phyloP scores from a whole-genome alignment of 2,888 invertebrate genomes.

The Mystacides longicornis region DNA sequence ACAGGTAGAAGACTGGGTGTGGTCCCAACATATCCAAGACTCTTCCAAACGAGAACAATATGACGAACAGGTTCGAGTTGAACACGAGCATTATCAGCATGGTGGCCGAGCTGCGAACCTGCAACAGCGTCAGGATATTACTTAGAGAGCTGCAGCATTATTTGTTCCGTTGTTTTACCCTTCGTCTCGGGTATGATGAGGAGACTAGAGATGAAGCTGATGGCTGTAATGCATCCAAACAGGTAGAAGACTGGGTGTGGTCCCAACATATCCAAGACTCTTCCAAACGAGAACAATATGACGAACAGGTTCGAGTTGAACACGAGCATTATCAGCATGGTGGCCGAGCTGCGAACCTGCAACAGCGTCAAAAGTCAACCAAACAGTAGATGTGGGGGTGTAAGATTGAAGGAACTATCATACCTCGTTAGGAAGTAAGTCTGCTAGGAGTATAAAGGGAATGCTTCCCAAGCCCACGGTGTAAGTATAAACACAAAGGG shows the following conservation, averaged over 20 bases:
- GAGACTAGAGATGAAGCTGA: background rate
- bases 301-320: constrained; percentile 11
- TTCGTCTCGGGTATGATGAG: constrained; percentile 15
- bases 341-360: constrained; percentile 18
- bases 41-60: constrained; percentile 13
- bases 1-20: constrained; percentile 17
- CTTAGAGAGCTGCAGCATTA: constrained; percentile 6
- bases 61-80: constrained; percentile 8
- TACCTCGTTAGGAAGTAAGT: constrained; percentile 18
- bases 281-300: constrained; percentile 11
- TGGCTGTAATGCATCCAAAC: constrained; percentile 8
- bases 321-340: constrained; percentile 7
- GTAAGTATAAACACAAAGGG: constrained; percentile 19
- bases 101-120: constrained; percentile 18
- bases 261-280: constrained; percentile 8
- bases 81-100: constrained; percentile 10
- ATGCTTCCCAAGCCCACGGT: constrained; percentile 14
- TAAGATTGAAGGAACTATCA: no score
- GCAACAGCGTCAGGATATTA: background rate
- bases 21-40: constrained; percentile 6
- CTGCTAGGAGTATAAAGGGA: constrained; percentile 16
- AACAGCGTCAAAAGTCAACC: background rate
- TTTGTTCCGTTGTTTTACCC: constrained; percentile 16
- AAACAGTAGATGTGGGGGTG: no score
- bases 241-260: constrained; percentile 15